Evolutionary conservation across 2,113 vertebrate species (phyloP).

Genomic region (Echinops telfairi): DNA sequence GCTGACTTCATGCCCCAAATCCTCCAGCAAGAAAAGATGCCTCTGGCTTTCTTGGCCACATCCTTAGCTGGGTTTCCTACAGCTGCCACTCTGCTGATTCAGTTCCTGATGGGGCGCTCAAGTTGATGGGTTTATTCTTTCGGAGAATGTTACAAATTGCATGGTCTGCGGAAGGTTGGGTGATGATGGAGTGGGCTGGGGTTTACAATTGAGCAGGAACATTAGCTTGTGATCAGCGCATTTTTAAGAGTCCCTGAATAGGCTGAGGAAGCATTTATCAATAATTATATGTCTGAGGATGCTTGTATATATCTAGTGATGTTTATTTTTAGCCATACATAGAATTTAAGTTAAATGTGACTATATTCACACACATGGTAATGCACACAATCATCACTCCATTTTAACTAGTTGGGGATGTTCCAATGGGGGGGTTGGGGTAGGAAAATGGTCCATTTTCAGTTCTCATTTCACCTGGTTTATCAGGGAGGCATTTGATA

Average conservation of each 20-base stretch:
- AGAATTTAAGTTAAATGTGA: conserved; percentile 58
- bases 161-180: conserved; percentile 38
- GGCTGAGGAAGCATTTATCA: conserved; percentile 69
- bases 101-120: conserved; percentile 68
- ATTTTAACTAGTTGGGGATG: neutral
- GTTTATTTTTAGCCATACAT: conserved; percentile 48
- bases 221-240: conserved; percentile 39
- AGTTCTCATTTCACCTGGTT: neutral
- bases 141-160: conserved; percentile 70
- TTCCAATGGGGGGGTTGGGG: neutral
- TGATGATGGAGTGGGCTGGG: neutral
- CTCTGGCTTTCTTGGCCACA: conserved; percentile 31
- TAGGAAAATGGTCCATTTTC: neutral
- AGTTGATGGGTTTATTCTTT: conserved; percentile 74
- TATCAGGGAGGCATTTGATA: neutral
- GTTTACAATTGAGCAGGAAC: conserved; percentile 57
- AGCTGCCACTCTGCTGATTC: conserved; percentile 66
- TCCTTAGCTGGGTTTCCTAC: conserved; percentile 60
- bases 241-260: conserved; percentile 34
- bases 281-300: conserved; percentile 52
- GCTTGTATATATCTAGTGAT: neutral
- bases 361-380: neutral
- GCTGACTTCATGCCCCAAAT: conserved; percentile 36
- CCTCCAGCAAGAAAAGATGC: conserved; percentile 50
- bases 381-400: neutral